Percentiles rank a stretch among this genome's conserved stretches.
phyloP scores from a whole-genome alignment of 2,888 invertebrate species.

The Pachydiplax longipennis region DNA sequence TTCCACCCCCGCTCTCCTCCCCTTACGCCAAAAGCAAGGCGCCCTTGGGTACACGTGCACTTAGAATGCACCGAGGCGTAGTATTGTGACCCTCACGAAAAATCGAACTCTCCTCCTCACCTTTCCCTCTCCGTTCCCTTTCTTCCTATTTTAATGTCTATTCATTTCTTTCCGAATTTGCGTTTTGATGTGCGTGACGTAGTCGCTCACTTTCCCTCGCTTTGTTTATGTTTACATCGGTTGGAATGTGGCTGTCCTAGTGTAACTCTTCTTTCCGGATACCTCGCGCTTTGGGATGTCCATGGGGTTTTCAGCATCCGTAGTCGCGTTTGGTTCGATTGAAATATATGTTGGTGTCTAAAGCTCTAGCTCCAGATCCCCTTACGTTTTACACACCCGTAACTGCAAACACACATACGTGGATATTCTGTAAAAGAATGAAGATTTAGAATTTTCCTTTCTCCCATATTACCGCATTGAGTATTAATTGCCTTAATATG shows the following conservation, averaged over 20 bases:
- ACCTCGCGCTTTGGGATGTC: no score
- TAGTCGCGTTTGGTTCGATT: no score
- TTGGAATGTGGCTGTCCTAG: not conserved
- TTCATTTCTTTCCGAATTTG: not conserved
- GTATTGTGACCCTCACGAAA: constrained; percentile 42
- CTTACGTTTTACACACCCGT: no score
- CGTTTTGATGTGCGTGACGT: not conserved
- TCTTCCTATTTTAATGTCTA: not conserved
- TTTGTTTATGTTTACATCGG: not conserved
- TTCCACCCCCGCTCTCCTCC: not conserved
- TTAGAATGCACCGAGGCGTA: constrained; percentile 38
- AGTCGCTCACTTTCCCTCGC: not conserved
- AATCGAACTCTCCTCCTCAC: not conserved
- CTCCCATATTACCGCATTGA: no score
- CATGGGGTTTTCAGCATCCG: no score
- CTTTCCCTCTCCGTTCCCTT: not conserved
- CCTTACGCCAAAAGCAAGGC: not conserved
- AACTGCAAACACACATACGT: no score
- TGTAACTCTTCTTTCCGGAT: no score
- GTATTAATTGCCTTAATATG: no score
- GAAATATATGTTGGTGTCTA: no score
- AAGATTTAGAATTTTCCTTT: no score
- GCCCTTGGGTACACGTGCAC: constrained; percentile 27
- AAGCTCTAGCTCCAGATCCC: no score
- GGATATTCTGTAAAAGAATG: no score